phyloP scores from a whole-genome alignment of 1,140 invertebrate species.

The Sinella curviseta region DNA sequence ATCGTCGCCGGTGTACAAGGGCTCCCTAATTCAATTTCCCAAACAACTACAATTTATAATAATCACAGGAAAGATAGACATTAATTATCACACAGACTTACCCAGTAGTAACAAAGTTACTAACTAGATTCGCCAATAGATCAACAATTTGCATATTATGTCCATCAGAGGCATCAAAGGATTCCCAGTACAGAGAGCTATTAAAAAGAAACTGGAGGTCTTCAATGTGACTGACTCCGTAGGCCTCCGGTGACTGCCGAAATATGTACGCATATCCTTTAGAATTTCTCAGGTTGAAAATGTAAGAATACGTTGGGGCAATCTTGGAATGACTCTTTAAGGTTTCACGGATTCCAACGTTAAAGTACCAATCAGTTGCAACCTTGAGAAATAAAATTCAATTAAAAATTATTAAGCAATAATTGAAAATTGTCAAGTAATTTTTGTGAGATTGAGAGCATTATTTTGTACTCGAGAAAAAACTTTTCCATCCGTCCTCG shows the following conservation, averaged over 20 bases:
- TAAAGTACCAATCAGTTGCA: constrained; percentile 30
- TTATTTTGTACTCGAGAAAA: not conserved
- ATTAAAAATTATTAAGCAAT: not conserved
- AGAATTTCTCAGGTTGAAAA: constrained; percentile 17
- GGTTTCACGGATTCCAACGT: constrained; percentile 24
- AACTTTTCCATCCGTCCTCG: not conserved
- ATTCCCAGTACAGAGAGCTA: constrained; percentile 32
- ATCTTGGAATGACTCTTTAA: constrained; percentile 1
- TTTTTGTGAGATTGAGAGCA: not conserved
- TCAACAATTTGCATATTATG: constrained; percentile 22
- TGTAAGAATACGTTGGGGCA: constrained; percentile 35
- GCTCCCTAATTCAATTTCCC: constrained; percentile 24
- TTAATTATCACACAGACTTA: not conserved
- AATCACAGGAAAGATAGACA: not conserved
- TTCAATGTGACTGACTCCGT: not conserved
- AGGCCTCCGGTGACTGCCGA: not conserved
- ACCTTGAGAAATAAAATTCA: not conserved
- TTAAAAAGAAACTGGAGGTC: constrained; percentile 29
- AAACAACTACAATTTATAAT: not conserved
- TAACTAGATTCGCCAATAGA: constrained; percentile 37
- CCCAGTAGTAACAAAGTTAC: constrained; percentile 42
- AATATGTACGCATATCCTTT: constrained; percentile 11
- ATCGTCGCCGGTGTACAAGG: constrained; percentile 37
- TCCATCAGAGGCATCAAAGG: constrained; percentile 1
- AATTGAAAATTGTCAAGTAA: not conserved